A percentile compares a stretch with the other conserved stretches of the same genome.
Conservation (phyloP, 2,113 vertebrate genomes). For the Lota lota region DNA sequence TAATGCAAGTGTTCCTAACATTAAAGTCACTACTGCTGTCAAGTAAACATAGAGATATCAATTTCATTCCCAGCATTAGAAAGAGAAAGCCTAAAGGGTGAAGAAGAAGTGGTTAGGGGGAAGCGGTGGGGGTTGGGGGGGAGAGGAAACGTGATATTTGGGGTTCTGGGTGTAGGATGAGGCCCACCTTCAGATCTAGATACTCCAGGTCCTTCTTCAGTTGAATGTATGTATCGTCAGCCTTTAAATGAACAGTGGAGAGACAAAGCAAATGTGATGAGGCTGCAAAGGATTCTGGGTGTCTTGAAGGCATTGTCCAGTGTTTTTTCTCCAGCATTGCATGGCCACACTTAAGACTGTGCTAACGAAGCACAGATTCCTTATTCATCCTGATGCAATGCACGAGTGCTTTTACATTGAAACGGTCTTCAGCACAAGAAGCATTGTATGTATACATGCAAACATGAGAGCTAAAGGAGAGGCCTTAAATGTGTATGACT, state of each 20-base stretch:
- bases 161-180: conserved; percentile 28
- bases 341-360: conserved; percentile 34
- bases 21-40: no score
- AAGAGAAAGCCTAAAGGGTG: not conserved
- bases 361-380: conserved; percentile 15
- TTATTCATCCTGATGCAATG: conserved; percentile 14
- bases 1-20: no score
- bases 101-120: conserved; percentile 35
- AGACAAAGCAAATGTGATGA: conserved; percentile 68
- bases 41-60: no score
- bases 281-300: conserved; percentile 53
- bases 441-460: no score
- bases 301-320: conserved; percentile 27
- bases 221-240: conserved; percentile 96
- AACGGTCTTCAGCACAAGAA: no score
- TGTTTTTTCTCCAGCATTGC: conserved; percentile 23
- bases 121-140: conserved; percentile 36
- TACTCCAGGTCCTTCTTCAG: conserved; percentile 99
- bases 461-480: no score
- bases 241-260: conserved; percentile 78
- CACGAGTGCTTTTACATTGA: no score
- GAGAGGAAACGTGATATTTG: conserved; percentile 47
- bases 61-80: no score
- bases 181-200: conserved; percentile 95
- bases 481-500: no score